Base-by-base conservation (phyloP, 2,113 vertebrate genomes). In the Myotis yumanensis region DNA sequence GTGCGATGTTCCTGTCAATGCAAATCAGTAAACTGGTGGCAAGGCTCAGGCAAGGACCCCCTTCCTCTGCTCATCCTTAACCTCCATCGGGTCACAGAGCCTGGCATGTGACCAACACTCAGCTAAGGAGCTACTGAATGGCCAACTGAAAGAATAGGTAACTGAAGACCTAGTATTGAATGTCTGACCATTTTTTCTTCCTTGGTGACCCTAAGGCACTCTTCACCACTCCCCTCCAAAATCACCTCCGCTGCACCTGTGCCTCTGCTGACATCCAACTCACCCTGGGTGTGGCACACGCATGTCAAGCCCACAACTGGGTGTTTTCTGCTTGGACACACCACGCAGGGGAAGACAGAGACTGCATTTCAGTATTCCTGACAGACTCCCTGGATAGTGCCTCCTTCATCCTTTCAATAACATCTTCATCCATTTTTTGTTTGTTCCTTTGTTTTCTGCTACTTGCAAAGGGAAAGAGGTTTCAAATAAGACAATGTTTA, bases 371-470 rank as follows among this genome's bases (percentile, higher is more conserved):
- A 71, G 9, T 0, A 23, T 32, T 17, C 46, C 22, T 28, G 54
- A 16, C 0, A 20, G 9, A 62, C 3, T 32, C 14, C 52, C n/a
- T 48, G 51, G 35, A 2, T 3, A 30, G 6, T 1, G 3, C 25
- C 11, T 90, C 32, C 28, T 95, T 75, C 22, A 46, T 40, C 32
- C 18, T 40, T 71, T n/a, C 40, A 64, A 69, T 71, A 83, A 89
- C 2, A 43, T 23, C 30, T 52, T 64, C 23, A 69, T 46, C 10
- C 1, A 40, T 3, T 14, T 82, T 52, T 71, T 17, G 22, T 66
- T 80, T 83, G 35, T 79, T 40, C 76, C 66, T 57, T 89, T 77
- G 40, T 73, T 89, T 95, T 89, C 40, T 54, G 35, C 46, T 62
- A 28, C 23, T 68, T 94, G 64, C 30, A 83, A 87, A 75, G 17